Conservation (phyloP, 2,113 vertebrate species). For the Channa maculata region DNA sequence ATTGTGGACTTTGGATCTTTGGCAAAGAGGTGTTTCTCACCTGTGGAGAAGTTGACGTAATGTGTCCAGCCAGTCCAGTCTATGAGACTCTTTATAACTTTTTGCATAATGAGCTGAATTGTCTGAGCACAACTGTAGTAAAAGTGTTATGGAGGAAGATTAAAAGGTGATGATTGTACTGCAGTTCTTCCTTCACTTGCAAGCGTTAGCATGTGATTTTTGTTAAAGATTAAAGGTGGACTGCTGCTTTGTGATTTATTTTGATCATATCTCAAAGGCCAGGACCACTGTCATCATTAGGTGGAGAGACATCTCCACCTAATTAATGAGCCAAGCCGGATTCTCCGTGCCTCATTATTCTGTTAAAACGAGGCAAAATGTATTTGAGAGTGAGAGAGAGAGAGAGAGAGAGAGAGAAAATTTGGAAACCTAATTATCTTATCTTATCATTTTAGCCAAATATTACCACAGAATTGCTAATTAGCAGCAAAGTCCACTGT, state of each 20-base stretch:
- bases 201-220: not conserved
- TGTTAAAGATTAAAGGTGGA: conserved; percentile 27
- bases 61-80: too few relatives aligned
- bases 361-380: conserved; percentile 25
- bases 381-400: conserved; percentile 5
- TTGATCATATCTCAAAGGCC: conserved; percentile 33
- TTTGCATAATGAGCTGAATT: conserved; percentile 1
- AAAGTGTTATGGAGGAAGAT: not conserved
- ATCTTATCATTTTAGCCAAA: not conserved
- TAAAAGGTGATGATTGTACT: not conserved
- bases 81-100: not conserved
- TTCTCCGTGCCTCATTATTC: conserved; percentile 27
- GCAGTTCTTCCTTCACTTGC: conserved; percentile 15
- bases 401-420: conserved; percentile 10
- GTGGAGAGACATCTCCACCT: conserved; percentile 7
- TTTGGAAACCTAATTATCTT: conserved; percentile 33
- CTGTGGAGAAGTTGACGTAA: conserved; percentile 6
- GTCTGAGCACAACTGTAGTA: not conserved
- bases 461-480: conserved; percentile 10
- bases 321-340: conserved; percentile 24
- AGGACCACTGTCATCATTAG: not conserved
- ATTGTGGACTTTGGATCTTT: conserved; percentile 17
- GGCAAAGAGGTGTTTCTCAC: not conserved
- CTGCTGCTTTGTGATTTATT: conserved; percentile 21
- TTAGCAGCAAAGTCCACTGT: not conserved